phyloP scores from a whole-genome alignment of 2,113 vertebrate species.

The Callipepla squamata region DNA sequence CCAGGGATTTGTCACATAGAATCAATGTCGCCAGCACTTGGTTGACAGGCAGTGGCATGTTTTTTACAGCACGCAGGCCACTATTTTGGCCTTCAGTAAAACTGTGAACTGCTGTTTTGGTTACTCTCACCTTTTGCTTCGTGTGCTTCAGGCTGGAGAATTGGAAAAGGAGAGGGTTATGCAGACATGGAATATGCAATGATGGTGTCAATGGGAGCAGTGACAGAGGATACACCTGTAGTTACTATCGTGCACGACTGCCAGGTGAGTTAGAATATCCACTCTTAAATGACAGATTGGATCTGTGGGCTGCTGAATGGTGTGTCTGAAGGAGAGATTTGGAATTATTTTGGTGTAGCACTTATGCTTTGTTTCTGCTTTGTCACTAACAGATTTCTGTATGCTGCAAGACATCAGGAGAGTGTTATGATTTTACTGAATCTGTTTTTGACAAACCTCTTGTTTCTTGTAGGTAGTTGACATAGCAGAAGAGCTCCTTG shows the following conservation, averaged over 20 bases:
- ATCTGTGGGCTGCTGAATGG: not conserved
- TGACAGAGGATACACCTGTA: constrained; percentile 85
- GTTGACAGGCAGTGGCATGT: not conserved
- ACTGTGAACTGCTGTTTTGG: not conserved
- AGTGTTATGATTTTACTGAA: not conserved
- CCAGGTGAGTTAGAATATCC: constrained; percentile 79
- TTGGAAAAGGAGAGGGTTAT: constrained; percentile 97
- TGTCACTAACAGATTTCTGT: not conserved
- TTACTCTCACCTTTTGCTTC: not conserved
- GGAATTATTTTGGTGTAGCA: not conserved
- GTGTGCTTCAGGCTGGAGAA: constrained; percentile 84
- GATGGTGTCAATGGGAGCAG: constrained; percentile 92
- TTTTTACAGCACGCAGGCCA: not conserved
- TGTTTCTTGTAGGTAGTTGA: constrained; percentile 83
- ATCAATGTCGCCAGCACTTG: not conserved
- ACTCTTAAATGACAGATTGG: accelerated
- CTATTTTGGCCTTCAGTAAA: not conserved
- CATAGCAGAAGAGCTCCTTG: constrained; percentile 87
- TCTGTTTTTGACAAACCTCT: not conserved
- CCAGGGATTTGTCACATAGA: not conserved
- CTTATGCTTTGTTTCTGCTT: not conserved
- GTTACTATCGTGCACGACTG: constrained; percentile 94
- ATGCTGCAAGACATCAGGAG: not conserved
- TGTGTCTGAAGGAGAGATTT: not conserved
- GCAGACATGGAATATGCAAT: constrained; percentile 95